Base-by-base conservation (phyloP, 2,113 vertebrate genomes). In the Chionis minor region DNA sequence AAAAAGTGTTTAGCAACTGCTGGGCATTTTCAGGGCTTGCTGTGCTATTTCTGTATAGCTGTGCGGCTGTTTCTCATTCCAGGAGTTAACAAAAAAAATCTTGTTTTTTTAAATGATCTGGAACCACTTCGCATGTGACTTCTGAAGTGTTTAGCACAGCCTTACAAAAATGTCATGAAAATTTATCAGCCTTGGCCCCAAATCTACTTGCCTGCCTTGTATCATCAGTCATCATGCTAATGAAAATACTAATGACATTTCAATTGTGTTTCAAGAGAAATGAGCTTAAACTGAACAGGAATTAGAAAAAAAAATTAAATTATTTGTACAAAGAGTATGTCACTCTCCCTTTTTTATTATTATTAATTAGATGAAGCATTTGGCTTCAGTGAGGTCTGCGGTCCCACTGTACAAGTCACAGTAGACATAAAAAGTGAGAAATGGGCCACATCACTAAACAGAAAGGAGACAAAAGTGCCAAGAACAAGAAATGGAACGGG, bases 161-260 rank as follows among this genome's bases (percentile, higher is more conserved):
- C 90, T 90, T 93, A 74, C 69, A 63, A 61, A 92, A 93, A 85
- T 0, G 2, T 80, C 49, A 88, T 42, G 90, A 92, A 94, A 94
- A 97, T 91, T 93, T 93, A 95, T 93, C 96, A 96, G 69, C 80
- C 79, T 28, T 47, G 75, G 55, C 65, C 80, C 75, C 92, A 93
- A 92, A 96, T 88, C 90, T 84, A n/a, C 92, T 96, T 83, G 75
- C 77, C 56, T 92, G 94, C 56, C 83, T 93, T 92, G 91, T 95
- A 65, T 91, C 90, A 97, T 96, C 72, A 88, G 82, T 95, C 92
- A 96, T 95, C 47, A 71, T 27, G 59, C 55, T 96, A 96, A 96
- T 90, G 86, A 96, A 96, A 96, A 96, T 83, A 95, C 30, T 96
- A 93, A 94, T 81, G 92, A 77, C 61, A 69, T 92, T 95, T 96